phyloP scores from a whole-genome alignment of 2,797 vertebrate genomes.

The Chromobotia macracanthus region DNA sequence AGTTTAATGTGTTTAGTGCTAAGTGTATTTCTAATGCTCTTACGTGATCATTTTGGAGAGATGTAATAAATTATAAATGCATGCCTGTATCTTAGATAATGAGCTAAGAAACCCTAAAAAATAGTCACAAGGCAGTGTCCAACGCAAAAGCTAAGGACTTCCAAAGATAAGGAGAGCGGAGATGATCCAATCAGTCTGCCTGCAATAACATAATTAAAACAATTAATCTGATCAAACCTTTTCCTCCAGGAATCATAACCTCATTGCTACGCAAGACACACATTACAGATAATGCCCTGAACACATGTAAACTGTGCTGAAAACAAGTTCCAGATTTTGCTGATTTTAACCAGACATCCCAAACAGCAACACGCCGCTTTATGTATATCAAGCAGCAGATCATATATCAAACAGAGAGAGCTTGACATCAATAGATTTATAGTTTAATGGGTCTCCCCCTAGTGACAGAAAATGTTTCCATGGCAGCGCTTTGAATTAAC shows the following conservation, averaged over 20 bases:
- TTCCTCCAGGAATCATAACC: conserved; percentile 25
- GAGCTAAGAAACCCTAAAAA: conserved; percentile 10
- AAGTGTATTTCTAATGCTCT: conserved; percentile 12
- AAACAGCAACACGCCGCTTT: not conserved
- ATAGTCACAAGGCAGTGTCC: not conserved
- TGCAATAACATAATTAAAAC: conserved; percentile 33
- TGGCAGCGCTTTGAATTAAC: conserved; percentile 50
- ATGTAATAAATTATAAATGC: conserved; percentile 10
- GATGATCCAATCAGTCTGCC: conserved; percentile 34
- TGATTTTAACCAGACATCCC: conserved; percentile 9
- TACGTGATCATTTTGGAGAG: conserved; percentile 1
- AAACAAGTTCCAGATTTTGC: not conserved
- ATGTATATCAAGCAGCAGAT: conserved; percentile 10
- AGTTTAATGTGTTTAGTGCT: conserved; percentile 11
- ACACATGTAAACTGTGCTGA: not conserved
- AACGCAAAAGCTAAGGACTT: not conserved
- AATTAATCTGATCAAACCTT: conserved; percentile 34
- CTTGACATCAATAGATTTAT: conserved; percentile 41
- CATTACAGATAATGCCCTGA: not conserved
- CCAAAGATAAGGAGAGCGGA: conserved; percentile 13
- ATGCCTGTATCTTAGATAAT: conserved; percentile 7
- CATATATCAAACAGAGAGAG: conserved; percentile 22
- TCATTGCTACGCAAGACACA: not conserved
- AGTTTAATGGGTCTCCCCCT: conserved; percentile 35
- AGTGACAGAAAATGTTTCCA: conserved; percentile 50